Percentiles rank a stretch among this genome's conserved stretches.
Conservation (phyloP, 2,797 vertebrate species). For the Gambusia yucatana region DNA sequence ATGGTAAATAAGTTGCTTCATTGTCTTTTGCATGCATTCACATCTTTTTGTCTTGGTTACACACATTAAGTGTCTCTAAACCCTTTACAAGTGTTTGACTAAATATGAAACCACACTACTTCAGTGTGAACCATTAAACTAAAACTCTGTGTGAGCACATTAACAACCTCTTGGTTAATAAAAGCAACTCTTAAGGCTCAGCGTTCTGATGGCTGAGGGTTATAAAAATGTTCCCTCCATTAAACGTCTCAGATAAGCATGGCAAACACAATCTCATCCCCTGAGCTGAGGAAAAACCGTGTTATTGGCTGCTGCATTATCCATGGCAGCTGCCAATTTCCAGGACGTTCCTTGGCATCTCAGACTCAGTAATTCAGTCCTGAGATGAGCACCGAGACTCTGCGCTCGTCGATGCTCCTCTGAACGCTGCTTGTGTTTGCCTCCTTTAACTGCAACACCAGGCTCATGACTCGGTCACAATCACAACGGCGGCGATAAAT, state of each 20-base stretch:
- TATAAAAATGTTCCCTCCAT: slow-evolving; percentile 46
- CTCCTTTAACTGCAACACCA: slow-evolving; percentile 20
- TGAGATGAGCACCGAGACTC: neutral
- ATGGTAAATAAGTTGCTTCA: neutral
- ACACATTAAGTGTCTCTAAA: neutral
- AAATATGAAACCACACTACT: neutral
- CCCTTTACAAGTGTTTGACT: neutral
- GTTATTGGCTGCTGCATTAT: slow-evolving; percentile 19
- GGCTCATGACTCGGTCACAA: slow-evolving; percentile 53
- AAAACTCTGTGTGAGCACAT: slow-evolving; percentile 26
- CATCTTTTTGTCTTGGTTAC: neutral
- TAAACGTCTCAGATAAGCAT: slow-evolving; percentile 36
- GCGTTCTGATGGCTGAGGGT: slow-evolving; percentile 32
- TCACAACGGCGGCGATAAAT: slow-evolving; percentile 27
- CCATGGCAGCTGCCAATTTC: slow-evolving; percentile 24
- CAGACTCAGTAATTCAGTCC: slow-evolving; percentile 4
- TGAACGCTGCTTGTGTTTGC: slow-evolving; percentile 19
- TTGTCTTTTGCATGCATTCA: neutral
- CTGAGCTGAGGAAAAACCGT: slow-evolving; percentile 3
- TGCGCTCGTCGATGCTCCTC: slow-evolving; percentile 31
- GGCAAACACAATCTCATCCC: slow-evolving; percentile 24
- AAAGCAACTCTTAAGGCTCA: slow-evolving; percentile 47
- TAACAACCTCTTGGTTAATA: slow-evolving; percentile 44
- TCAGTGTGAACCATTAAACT: slow-evolving; percentile 12
- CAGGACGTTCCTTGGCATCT: slow-evolving; percentile 22